Base-by-base conservation (phyloP, 2,113 vertebrate species). In the Psittacula cyanocephala region DNA sequence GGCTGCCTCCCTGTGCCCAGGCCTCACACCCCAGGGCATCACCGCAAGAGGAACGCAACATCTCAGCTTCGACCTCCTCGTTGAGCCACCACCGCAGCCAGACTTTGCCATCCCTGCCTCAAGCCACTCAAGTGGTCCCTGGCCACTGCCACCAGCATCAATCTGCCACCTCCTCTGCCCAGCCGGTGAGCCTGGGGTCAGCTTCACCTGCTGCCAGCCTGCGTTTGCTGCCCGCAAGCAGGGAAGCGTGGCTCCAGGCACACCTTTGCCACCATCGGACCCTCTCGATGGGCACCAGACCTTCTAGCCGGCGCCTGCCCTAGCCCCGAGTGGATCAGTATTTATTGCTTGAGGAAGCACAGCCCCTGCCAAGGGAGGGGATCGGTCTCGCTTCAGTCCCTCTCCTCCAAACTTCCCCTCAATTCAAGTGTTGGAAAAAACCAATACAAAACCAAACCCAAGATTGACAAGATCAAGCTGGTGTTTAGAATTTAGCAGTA, bases 401-500 rank as follows among this genome's bases (percentile, higher is more conserved):
- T 44, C 67, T 23, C 25, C 72, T 74, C 41, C 44, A 13, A 18
- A 28, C 50, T 41, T 17, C 29, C 63, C 72, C 52, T 75, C 50
- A 6, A 7, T 35, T 91, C 50, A 43, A 70, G 75, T 5, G 67
- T 1, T 41, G 72, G 63, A 11, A 33, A 35, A 31, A 49, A 47
- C 11, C 28, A 11, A 28, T 25, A 8, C 17, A 27, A 20, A 71
- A 35, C 7, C 33, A 16, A 18, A 83, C 52, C 3, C 80, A 13
- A 74, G 82, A 37, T 0, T 8, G 69, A 33, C 16, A 37, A 59
- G 88, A 27, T 57, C 47, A 19, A 52, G 89, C 93, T 52, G 91
- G 75, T 27, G 84, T 31, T 81, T 8, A 43, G 92, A 97, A 86
- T 95, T 93, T 70, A 75, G 95, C 65, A 44, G 82, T 49, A 6